Base-by-base conservation (phyloP, 2,797 vertebrate species). In the Triplophysa bombifrons region DNA sequence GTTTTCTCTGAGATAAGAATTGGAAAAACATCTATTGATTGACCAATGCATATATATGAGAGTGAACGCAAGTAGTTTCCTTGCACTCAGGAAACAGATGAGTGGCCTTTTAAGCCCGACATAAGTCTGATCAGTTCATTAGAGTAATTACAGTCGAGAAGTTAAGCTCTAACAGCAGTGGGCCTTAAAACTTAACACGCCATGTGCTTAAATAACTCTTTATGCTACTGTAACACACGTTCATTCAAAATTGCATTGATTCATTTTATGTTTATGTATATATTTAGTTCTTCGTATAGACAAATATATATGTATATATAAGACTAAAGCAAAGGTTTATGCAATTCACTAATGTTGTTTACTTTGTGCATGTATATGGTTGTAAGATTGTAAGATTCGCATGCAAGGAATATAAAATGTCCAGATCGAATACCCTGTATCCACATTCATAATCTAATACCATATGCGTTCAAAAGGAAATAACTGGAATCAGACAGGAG, bases 61-160 rank as follows among this genome's bases (percentile, higher is more conserved):
- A 63, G 27, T 34, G 19, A 50, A 55, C 9, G 44, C 25, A 68
- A 68, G 46, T 48, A 34, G 34, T 38, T 60, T 56, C 53, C 20
- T 63, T 53, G 66, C 55, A 30, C 55, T 71, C 51, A 64, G 81
- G 63, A 74, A 74, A 67, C 78, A 74, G 50, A 74, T 50, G 76
- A 75, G 69, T 83, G 70, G 58, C 74, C 69, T 64, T 76, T 84
- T 79, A 76, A 83, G 78, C 75, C 53, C 20, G 19, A 34, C 66
- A 14, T 84, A 85, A 84, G 68, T 44, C 85, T 66, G 74, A 84
- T 84, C 72, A 84, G 72, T 84, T 80, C 64, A 76, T 84, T 82
- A 86, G 34, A 85, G 73, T 80, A 80, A 83, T 83, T 81, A 82
- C 82, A 85, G 78, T 60, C 27, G 27, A 77, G 70, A 77, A 67